Evolutionary conservation across 2,113 vertebrate species (phyloP).

Genomic region (Canis aureus): DNA sequence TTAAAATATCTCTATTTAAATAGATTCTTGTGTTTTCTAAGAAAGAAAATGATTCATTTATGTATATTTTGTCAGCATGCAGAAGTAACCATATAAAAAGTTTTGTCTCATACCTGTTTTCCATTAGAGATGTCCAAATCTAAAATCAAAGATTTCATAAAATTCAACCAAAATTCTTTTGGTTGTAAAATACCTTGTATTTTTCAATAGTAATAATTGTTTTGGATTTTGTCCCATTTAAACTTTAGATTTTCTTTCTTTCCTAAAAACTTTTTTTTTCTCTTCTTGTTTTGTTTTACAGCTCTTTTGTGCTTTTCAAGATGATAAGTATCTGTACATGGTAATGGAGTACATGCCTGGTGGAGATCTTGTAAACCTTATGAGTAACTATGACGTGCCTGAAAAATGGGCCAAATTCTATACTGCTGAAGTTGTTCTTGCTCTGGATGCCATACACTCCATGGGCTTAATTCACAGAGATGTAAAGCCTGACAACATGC

Average conservation of each 20-base stretch:
- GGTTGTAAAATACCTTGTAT: not conserved
- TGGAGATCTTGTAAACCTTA: constrained; percentile 99
- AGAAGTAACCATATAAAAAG: not conserved
- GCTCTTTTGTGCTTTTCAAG: constrained; percentile 99
- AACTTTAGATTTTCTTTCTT: not conserved
- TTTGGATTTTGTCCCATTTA: constrained; percentile 44
- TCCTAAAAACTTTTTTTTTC: not conserved
- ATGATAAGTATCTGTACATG: constrained; percentile 98
- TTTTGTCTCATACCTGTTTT: not conserved
- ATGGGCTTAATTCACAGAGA: constrained; percentile 99
- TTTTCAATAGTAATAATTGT: not conserved
- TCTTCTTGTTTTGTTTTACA: constrained; percentile 74
- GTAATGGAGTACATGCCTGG: constrained; percentile 99
- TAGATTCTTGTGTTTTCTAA: constrained; percentile 12
- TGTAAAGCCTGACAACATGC: constrained; percentile 99
- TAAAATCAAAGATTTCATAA: constrained; percentile 56
- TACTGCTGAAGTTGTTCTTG: constrained; percentile 98
- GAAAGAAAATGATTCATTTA: constrained; percentile 40
- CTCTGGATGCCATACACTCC: constrained; percentile 98
- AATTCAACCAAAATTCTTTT: constrained; percentile 23
- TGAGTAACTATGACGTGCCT: constrained; percentile 99
- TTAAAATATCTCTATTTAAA: constrained; percentile 16
- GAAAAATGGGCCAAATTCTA: constrained; percentile 99
- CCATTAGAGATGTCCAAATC: not conserved
- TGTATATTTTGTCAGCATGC: not conserved